Base-by-base conservation (phyloP, 2,888 invertebrate genomes). In the Odontocolon sp. region DNA sequence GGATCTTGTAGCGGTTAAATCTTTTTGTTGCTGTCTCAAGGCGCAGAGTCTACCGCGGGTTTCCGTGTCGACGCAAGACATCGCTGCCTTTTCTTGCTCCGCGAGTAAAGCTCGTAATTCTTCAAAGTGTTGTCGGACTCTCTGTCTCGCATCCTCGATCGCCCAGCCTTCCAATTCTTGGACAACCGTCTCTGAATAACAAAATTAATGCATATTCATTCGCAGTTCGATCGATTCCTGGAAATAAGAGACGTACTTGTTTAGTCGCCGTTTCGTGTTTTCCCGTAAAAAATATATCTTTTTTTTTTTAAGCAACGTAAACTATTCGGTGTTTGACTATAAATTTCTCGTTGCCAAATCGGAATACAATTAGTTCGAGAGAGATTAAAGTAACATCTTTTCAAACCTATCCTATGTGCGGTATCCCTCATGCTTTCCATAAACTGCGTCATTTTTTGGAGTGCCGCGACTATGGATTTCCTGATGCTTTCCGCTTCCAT, bases 401-500 rank as follows among this genome's bases (percentile, higher is more conserved):
- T 6, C 79, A 75, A 83, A 89, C 91, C 91, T 75, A 92, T 87
- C 83, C 91, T 91, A 38, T 91, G 90, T 8, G 91, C 91, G 2
- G 92, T 91, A 78, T 92, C 92, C 69, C 90, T 90, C 84, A 93
- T 91, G 80, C 92, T 92, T 81, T 92, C 92, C 82, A 92, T 91
- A 80, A 92, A 92, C 56, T 91, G 91, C 26, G 91, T 91, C 85
- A 92, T 91, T 71, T 92, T 91, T 59, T 91, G 91, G n/a, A 92
- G 87, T 8, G 92, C 92, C 77, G 88, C 89, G 4, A 90, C 85
- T 4, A 93, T 91, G 2, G 91, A 90, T 16, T 90, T 88, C 33
- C 92, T 87, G n/a, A 93, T 89, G 80, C 90, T 91, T 79, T 92
- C 92, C n/a, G 92, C 92, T 83, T 93, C 93, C 2, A 91, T 91